Evolutionary conservation across 2,797 vertebrate genomes (phyloP), one percentile per base, ranked within the genome.

Genomic region (Enteromius afrohamiltoni): DNA sequence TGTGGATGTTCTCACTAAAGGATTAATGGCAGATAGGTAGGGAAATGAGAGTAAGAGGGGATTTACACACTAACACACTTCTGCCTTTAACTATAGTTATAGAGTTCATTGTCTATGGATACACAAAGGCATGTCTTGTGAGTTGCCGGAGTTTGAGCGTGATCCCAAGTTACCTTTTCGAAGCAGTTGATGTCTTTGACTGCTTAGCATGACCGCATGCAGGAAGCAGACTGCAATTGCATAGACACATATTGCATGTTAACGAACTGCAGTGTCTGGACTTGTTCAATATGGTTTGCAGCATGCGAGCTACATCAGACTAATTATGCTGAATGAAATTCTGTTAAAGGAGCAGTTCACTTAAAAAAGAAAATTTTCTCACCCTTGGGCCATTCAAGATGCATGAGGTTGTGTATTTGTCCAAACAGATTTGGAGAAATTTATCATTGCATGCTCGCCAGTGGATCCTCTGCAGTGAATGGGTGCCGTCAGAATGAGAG

Each of bases 51-150:
- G 90, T 91, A 95, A 95, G 92, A 89, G 42, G 92, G 92, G 91
- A 95, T 95, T 95, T 94, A 88, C 93, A 94, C 91, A 92, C 90
- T 94, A 92, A 94, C 93, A 92, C 90, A 92, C 87, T 92, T 94
- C 77, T 67, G 74, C 73, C 78, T 79, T 85, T 65, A 81, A 71
- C 70, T 75, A 79, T 86, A 64, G 67, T 73, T 73, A 42, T 47
- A 19, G 26, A 60, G 64, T 60, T 77, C 19, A 79, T 89, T 79
- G 78, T 77, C 37, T 13, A 68, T 74, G 86, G 79, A 77, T 62
- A 79, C 78, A 88, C 53, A 86, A 80, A 86, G 23, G 26, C 64
- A 80, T 55, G 2, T 83, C 47, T 70, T 77, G 51, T 77, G 19
- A 78, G 68, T 62, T 68, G n/a, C 23, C 29, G 6, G 47, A 42